phyloP scores from a whole-genome alignment of 92 coral and sea anemone species.

The Phenganax stokvisi region DNA sequence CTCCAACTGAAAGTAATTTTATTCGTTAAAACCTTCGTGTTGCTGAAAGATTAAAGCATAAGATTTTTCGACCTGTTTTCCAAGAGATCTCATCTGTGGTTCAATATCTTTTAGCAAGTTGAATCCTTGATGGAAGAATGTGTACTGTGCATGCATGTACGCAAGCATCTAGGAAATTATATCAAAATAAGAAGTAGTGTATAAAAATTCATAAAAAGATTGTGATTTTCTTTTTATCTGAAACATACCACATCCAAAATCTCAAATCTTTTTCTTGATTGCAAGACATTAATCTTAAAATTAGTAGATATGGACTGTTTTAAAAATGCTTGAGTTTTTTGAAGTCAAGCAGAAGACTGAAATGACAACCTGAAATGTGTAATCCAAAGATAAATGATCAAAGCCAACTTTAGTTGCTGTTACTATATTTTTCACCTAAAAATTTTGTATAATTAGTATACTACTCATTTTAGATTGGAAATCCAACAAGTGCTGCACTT shows the following conservation, averaged over 20 bases:
- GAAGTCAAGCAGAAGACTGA: background rate
- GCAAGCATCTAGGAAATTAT: slow-evolving; percentile 62
- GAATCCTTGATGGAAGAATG: slow-evolving; percentile 90
- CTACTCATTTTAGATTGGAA: background rate
- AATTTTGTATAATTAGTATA: background rate
- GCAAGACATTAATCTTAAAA: slow-evolving; percentile 77
- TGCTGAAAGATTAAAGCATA: background rate
- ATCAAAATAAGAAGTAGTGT: background rate
- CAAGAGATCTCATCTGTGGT: slow-evolving; percentile 69
- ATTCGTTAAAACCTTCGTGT: background rate
- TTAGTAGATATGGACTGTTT: background rate
- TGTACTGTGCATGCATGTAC: slow-evolving; percentile 80
- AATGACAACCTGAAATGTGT: slow-evolving; percentile 76
- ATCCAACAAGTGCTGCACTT: background rate
- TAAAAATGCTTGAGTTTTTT: too few species aligned
- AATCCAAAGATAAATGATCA: slow-evolving; percentile 88
- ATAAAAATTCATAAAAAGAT: background rate
- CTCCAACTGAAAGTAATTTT: slow-evolving; percentile 52
- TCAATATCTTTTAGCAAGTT: slow-evolving; percentile 87
- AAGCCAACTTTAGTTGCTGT: slow-evolving; percentile 93
- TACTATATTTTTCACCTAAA: slow-evolving; percentile 74
- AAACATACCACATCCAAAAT: slow-evolving; percentile 81
- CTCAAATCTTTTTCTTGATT: slow-evolving; percentile 85
- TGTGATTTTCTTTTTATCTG: background rate
- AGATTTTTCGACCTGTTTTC: slow-evolving; percentile 57